Evolutionary conservation across 2,888 invertebrate genomes (phyloP).

Genomic region (Deroplatys truncata): DNA sequence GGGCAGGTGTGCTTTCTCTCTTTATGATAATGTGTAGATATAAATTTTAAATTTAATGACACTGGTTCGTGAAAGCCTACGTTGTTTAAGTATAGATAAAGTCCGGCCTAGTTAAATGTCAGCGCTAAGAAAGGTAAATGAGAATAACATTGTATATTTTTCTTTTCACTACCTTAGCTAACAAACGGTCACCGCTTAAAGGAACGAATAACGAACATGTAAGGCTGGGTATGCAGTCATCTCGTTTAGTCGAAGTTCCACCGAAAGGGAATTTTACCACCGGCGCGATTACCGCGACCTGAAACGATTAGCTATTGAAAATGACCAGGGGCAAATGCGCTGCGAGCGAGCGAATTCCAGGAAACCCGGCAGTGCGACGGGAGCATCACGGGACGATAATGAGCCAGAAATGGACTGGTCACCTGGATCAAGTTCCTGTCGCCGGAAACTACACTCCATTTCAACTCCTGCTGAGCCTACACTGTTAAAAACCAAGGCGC

Average conservation of each 20-base stretch:
- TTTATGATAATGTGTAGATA: too few species aligned
- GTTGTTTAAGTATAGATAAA: too few species aligned
- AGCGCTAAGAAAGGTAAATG: too few species aligned
- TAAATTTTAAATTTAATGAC: too few species aligned
- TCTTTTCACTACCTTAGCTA: too few species aligned
- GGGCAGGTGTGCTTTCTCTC: too few species aligned
- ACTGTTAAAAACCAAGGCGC: background rate
- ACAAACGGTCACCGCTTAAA: too few species aligned
- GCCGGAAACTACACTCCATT: background rate
- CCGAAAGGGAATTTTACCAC: background rate
- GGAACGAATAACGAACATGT: too few species aligned
- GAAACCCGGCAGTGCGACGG: background rate
- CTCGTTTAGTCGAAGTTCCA: background rate
- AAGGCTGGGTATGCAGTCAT: too few species aligned
- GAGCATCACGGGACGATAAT: background rate
- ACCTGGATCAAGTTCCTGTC: background rate
- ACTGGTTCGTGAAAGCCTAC: too few species aligned
- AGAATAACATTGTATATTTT: too few species aligned
- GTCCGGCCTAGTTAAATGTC: too few species aligned
- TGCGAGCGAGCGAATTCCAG: background rate
- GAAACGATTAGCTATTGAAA: background rate
- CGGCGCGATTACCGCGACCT: background rate
- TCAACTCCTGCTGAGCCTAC: background rate
- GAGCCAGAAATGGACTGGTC: background rate
- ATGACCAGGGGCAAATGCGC: background rate